phyloP scores from a whole-genome alignment of 2,888 invertebrate species.

The Lycophotia porphyrea region DNA sequence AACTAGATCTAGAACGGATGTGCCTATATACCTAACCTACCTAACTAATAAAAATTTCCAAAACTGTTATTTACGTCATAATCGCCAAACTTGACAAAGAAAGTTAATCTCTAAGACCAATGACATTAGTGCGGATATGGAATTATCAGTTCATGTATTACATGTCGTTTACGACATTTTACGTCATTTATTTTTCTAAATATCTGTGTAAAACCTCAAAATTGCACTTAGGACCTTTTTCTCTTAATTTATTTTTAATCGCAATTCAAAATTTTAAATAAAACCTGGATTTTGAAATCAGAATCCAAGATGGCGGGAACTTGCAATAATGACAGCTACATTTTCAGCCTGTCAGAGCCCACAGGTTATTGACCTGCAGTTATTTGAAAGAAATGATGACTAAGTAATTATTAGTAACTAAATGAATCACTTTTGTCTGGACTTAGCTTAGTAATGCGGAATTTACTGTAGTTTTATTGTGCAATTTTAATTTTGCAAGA shows the following conservation, averaged over 20 bases:
- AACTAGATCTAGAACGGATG: conserved; percentile 41
- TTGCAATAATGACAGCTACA: conserved; percentile 39
- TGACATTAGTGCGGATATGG: conserved; percentile 6
- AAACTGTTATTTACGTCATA: conserved; percentile 12
- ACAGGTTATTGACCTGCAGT: conserved; percentile 55
- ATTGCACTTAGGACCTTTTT: neutral
- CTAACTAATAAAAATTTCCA: neutral
- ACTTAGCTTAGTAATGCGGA: conserved; percentile 42
- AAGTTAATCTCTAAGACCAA: conserved; percentile 3
- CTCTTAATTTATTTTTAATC: neutral
- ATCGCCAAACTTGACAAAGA: conserved; percentile 17
- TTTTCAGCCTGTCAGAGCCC: conserved; percentile 43
- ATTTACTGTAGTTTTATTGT: conserved; percentile 30
- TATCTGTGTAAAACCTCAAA: neutral
- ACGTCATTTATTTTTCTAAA: neutral
- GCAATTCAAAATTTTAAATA: neutral
- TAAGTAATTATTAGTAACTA: conserved; percentile 57
- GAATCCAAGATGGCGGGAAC: conserved; percentile 53
- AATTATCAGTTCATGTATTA: conserved; percentile 2
- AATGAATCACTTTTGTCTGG: conserved; percentile 60
- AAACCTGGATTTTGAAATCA: neutral
- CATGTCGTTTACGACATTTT: neutral
- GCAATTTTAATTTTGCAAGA: conserved; percentile 18
- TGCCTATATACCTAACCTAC: neutral
- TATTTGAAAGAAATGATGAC: conserved; percentile 65